Conservation (phyloP, 2,888 invertebrate species). For the Sclerodermus sp. region DNA sequence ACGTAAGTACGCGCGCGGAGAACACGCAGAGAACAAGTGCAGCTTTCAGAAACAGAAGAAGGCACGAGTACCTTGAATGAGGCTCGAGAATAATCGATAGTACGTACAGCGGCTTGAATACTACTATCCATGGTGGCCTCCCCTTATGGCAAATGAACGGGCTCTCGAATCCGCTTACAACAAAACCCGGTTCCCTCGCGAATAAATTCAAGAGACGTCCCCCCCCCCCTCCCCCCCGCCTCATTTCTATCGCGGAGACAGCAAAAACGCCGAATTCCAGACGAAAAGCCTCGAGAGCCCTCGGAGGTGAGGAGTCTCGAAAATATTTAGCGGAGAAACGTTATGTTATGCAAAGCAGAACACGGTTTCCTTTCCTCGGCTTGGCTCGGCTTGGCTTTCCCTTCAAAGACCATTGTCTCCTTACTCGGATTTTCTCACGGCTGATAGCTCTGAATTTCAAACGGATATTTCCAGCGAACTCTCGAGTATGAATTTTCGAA, state of each 20-base stretch:
- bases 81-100: constrained; percentile 36
- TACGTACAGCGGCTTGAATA: constrained; percentile 18
- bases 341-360: too few relatives aligned
- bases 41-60: not conserved
- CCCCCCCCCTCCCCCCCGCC: not conserved
- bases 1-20: too few relatives aligned
- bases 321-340: too few relatives aligned
- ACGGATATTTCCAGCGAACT: too few relatives aligned
- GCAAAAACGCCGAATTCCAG: constrained; percentile 10
- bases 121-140: not conserved
- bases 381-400: too few relatives aligned
- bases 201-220: constrained; percentile 29
- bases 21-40: too few relatives aligned
- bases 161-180: constrained; percentile 30
- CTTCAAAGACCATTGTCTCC: too few relatives aligned
- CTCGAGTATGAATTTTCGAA: too few relatives aligned
- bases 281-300: constrained; percentile 9
- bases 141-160: constrained; percentile 25
- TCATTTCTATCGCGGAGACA: constrained; percentile 14
- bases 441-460: too few relatives aligned
- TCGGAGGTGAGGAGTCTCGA: constrained; percentile 1
- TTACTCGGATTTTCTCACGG: too few relatives aligned
- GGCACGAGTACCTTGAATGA: constrained; percentile 21
- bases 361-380: too few relatives aligned
- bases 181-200: constrained; percentile 31